phyloP scores from a whole-genome alignment of 2,113 vertebrate species.

The Sminthopsis crassicaudata region DNA sequence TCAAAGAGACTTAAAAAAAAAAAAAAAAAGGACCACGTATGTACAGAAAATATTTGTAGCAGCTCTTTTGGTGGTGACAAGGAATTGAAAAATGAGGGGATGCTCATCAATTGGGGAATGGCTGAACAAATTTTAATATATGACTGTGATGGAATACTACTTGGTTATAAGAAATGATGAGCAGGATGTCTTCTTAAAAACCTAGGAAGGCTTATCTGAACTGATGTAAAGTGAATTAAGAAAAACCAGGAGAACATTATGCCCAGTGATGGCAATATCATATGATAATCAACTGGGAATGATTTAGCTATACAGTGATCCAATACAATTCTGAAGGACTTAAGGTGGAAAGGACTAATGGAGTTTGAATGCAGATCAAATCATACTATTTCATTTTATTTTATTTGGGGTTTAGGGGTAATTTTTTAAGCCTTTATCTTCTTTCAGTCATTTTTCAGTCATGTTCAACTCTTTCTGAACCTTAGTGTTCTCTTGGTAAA shows the following conservation, averaged over 20 bases:
- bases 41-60: neutral
- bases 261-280: neutral
- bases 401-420: neutral
- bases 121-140: neutral
- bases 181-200: neutral
- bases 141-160: neutral
- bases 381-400: neutral
- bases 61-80: too few species aligned
- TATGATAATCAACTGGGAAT: neutral
- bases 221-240: neutral
- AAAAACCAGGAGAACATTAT: neutral
- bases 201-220: neutral
- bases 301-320: neutral
- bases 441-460: neutral
- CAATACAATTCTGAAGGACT: neutral
- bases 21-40: too few species aligned
- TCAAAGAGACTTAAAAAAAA: neutral
- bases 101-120: too few species aligned
- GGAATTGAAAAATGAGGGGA: too few species aligned
- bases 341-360: neutral
- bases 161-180: neutral
- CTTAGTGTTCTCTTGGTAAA: too few species aligned
- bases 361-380: neutral
- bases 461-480: too few species aligned
- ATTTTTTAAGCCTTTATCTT: neutral